Base-by-base conservation (phyloP, 2,888 invertebrate genomes). In the Penaeus monodon region DNA sequence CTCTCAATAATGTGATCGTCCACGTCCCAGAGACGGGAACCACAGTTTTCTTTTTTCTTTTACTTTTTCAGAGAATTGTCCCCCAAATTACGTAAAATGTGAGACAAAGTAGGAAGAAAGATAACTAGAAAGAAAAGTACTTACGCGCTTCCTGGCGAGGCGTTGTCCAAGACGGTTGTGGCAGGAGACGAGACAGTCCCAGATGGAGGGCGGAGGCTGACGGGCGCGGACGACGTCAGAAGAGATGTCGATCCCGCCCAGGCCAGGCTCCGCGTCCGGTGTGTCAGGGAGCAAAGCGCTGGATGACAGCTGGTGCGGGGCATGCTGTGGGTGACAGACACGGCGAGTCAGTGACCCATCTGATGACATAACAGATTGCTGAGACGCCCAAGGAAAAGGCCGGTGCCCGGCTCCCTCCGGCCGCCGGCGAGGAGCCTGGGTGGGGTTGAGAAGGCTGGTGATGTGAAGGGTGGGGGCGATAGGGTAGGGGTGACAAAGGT, bases 241-340 rank as follows among this genome's bases (percentile, higher is more conserved):
- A 49, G 57, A 49, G 27, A 44, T 66, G 14, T 83, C 86, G 33
- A 87, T 27, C n/a, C 86, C 82, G 27, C 81, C 85, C 63, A 86
- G 44, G 20, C 80, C 80, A 3, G 81, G 81, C 49, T 88, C 88
- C 29, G 90, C 90, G 81, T 96, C 96, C 93, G 96, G 96, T 90
- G 96, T 96, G 81, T 96, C 96, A 90, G 96, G 95, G 90, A 97
- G 94, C 87, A 97, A 94, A 89, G 96, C 95, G 90, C 96, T 96
- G 84, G 96, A 96, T 90, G 96, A 96, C 91, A 97, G 93, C 93
- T 97, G 96, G 92, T 96, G 96, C 91, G 96, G 95, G 95, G 95
- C 91, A 95, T 95, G 92, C 95, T 95, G 93, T 96, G 95, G 92
- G 0, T 29, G 78, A 17, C n/a, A 29, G 27, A 33, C 22, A 8